Conservation (phyloP, 2,113 vertebrate genomes). For the Nyctereutes procyonoides region DNA sequence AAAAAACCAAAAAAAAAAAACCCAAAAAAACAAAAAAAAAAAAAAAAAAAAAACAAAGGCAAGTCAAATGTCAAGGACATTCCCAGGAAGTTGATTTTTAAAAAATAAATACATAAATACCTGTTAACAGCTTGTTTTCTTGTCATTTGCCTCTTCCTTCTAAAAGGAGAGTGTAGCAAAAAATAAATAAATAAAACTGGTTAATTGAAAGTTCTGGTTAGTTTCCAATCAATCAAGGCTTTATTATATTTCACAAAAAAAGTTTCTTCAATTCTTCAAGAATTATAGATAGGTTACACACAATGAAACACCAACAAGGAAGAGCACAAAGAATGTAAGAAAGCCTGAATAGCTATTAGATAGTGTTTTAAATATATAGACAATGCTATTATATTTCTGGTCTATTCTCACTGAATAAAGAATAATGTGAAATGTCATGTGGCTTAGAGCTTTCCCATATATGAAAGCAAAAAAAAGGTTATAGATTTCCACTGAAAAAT, state of each 20-base stretch:
- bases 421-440: slow-evolving; percentile 64
- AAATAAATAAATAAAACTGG: slow-evolving; percentile 81
- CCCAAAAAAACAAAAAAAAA: too few relatives aligned
- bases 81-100: slow-evolving; percentile 72
- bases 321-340: slow-evolving; percentile 55
- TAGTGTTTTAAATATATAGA: slow-evolving; percentile 56
- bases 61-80: slow-evolving; percentile 51
- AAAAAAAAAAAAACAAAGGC: too few relatives aligned
- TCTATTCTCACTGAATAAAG: slow-evolving; percentile 46
- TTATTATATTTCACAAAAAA: slow-evolving; percentile 70
- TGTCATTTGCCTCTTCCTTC: slow-evolving; percentile 84
- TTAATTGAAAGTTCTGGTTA: slow-evolving; percentile 76
- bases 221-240: slow-evolving; percentile 73
- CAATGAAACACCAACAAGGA: slow-evolving; percentile 66
- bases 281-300: slow-evolving; percentile 62
- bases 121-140: slow-evolving; percentile 83
- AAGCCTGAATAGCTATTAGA: slow-evolving; percentile 32
- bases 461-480: slow-evolving; percentile 62
- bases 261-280: slow-evolving; percentile 60
- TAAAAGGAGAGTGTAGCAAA: slow-evolving; percentile 82
- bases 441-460: slow-evolving; percentile 56
- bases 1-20: too few relatives aligned
- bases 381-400: slow-evolving; percentile 59
- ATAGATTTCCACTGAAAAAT: slow-evolving; percentile 66
- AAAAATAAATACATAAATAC: slow-evolving; percentile 83